A percentile compares a stretch with the other conserved stretches of the same genome.
Evolutionary conservation across 2,888 invertebrate genomes (phyloP).

Genomic region (Ceratothoa steindachneri): DNA sequence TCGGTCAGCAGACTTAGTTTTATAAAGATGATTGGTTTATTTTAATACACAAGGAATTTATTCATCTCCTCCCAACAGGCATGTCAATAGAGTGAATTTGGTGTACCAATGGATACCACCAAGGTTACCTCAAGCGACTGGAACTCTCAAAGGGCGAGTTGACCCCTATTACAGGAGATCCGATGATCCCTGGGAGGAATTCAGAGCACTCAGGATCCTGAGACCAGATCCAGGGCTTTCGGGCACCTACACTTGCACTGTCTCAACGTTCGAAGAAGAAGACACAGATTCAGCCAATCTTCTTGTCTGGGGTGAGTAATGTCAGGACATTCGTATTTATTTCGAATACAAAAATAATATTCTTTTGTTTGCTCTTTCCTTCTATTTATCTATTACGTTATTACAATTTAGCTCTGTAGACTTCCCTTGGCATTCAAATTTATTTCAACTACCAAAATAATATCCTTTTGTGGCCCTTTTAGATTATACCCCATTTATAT

Average conservation of each 20-base stretch:
- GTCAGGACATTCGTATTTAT: background rate
- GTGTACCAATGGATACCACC: constrained; percentile 47
- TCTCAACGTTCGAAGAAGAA: constrained; percentile 42
- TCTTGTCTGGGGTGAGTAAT: constrained; percentile 36
- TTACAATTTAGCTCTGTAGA: background rate
- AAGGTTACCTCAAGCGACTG: constrained; percentile 26
- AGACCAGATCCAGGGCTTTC: constrained; percentile 30
- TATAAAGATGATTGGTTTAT: too few relatives aligned
- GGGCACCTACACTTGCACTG: constrained; percentile 41
- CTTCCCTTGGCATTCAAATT: too few relatives aligned
- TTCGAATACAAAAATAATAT: too few relatives aligned
- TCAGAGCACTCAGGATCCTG: constrained; percentile 33
- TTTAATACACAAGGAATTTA: too few relatives aligned
- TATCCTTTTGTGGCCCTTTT: too few relatives aligned
- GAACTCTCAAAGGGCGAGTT: constrained; percentile 23
- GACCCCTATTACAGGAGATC: constrained; percentile 26
- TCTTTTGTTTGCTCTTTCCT: too few relatives aligned
- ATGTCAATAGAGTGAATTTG: constrained; percentile 35
- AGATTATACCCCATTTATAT: too few relatives aligned
- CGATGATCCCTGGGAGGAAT: constrained; percentile 20
- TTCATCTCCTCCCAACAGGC: too few relatives aligned
- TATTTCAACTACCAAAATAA: too few relatives aligned
- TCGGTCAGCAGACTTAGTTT: too few relatives aligned
- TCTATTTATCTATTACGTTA: background rate
- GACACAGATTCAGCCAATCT: constrained; percentile 27